A percentile compares a stretch with the other conserved stretches of the same genome.
Evolutionary conservation across 2,113 vertebrate genomes (phyloP).

Genomic region (Candoia aspera): DNA sequence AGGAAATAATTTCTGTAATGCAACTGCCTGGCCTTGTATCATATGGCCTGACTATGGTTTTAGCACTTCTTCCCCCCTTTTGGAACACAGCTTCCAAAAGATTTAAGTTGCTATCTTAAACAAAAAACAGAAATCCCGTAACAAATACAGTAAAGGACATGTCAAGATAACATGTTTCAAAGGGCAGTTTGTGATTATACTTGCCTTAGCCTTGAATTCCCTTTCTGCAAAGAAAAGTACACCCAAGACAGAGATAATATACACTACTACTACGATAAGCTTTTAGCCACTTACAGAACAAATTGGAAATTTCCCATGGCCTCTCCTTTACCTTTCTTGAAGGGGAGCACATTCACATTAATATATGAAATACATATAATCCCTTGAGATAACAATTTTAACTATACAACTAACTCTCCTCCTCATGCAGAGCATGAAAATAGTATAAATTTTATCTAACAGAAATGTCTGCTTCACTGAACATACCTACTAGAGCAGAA

Average conservation of each 20-base stretch:
- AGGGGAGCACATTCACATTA: neutral
- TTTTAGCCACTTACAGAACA: neutral
- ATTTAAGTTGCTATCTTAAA: constrained; percentile 28
- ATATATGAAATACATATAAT: constrained; percentile 2
- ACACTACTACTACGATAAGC: constrained; percentile 44
- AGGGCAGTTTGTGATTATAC: constrained; percentile 54
- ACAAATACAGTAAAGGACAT: neutral
- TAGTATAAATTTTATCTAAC: neutral
- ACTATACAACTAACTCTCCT: neutral
- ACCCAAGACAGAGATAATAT: constrained; percentile 46
- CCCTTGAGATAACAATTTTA: constrained; percentile 5
- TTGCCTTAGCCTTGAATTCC: constrained; percentile 14
- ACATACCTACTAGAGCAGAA: neutral
- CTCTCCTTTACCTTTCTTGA: constrained; percentile 1
- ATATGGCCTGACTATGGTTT: neutral
- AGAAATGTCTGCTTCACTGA: neutral
- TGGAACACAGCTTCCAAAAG: neutral
- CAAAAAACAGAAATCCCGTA: neutral
- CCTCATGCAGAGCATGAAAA: neutral
- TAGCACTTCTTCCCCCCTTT: neutral
- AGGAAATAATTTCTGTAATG: neutral
- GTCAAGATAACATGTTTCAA: constrained; percentile 41
- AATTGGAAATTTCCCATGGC: constrained; percentile 15
- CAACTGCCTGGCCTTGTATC: neutral
- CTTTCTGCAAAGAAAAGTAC: constrained; percentile 15